Evolutionary conservation across 2,113 vertebrate genomes (phyloP), one percentile per base, ranked within the genome.

Genomic region (Peucedramus taeniatus): DNA sequence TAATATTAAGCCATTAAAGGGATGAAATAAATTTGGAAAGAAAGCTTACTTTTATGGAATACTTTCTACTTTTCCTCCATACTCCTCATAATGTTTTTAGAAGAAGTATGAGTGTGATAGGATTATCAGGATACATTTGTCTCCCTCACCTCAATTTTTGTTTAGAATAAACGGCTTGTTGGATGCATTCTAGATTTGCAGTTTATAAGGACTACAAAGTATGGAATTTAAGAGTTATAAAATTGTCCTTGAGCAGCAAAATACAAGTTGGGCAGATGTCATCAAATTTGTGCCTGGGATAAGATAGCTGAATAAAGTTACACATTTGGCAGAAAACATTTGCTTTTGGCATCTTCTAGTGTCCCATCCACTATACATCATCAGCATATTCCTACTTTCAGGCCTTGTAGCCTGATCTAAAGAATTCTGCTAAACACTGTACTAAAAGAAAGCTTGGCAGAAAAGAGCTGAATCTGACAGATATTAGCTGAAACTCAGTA

Each of bases 281-380:
- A 77, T 66, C 42, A 76, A 54, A 87, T 89, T 56, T 64, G n/a
- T 72, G 68, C 31, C 65, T 76, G 18, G 26, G 44, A 83, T 92
- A 90, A 84, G 80, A 86, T 19, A 63, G 49, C 24, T 63, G 51
- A 94, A 86, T 86, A 53, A 90, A 89, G 80, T 90, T 92, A 56
- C 13, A n/a, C 9, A 31, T 91, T 74, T 82, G 47, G 64, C 70
- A 90, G 81, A 76, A 90, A 89, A 69, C 49, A 35, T 78, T 95
- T 76, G 60, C 69, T 93, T 96, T 88, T 96, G 92, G 93, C 92
- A 90, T 42, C 37, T 75, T 64, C 60, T 71, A 3, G 28, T 82
- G 69, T 90, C 57, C 86, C 72, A 72, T 96, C 69, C 65, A 57
- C 91, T 92, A 53, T 51, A 79, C 21, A 87, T 94, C 64, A 89